Conservation (phyloP, 2,888 invertebrate species). For the Nephrotoma appendiculata region DNA sequence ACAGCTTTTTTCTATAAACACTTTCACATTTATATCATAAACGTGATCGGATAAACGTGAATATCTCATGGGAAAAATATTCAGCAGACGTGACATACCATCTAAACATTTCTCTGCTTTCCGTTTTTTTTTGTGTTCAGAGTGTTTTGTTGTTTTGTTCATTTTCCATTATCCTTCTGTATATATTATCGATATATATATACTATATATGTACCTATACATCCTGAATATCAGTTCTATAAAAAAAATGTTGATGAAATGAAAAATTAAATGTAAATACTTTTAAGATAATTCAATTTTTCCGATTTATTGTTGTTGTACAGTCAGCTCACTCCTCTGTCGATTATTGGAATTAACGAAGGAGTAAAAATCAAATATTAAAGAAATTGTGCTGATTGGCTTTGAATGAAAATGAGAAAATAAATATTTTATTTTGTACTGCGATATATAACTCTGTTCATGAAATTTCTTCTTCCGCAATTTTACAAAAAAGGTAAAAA, state of each 20-base stretch:
- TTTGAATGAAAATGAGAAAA: not conserved
- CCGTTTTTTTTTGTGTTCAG: not conserved
- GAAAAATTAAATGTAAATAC: not conserved
- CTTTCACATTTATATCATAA: slow-evolving; percentile 6
- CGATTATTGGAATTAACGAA: not conserved
- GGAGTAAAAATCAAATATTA: not conserved
- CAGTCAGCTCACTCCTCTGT: not conserved
- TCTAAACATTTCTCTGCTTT: not conserved
- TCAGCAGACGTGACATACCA: slow-evolving; percentile 1
- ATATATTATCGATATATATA: not conserved
- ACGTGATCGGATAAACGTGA: slow-evolving; percentile 3
- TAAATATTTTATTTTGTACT: not conserved
- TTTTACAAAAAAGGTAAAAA: not conserved
- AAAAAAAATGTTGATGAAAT: not conserved
- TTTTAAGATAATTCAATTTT: not conserved
- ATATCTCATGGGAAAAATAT: slow-evolving; percentile 4
- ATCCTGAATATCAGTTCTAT: not conserved
- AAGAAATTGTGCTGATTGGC: not conserved
- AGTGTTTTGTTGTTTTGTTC: not conserved
- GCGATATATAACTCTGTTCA: not conserved
- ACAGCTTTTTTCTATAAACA: not conserved
- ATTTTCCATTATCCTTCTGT: not conserved
- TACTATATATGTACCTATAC: not conserved
- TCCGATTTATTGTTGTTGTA: not conserved
- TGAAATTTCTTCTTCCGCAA: not conserved